phyloP scores from a whole-genome alignment of 2,888 invertebrate genomes.

The Andrena praecox region DNA sequence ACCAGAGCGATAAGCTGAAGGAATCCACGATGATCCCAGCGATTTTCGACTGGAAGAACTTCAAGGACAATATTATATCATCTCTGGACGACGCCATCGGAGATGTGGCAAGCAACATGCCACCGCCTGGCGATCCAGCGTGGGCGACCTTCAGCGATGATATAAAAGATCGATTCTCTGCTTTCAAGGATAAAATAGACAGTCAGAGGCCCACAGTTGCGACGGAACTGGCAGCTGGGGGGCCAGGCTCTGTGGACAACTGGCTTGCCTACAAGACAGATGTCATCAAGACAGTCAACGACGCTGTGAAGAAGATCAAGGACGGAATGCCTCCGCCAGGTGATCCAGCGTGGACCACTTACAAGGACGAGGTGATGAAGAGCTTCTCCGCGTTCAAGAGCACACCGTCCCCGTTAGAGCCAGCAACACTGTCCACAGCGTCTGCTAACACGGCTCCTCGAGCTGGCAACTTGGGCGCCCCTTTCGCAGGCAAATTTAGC shows the following conservation, averaged over 20 bases:
- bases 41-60: slow-evolving; percentile 62
- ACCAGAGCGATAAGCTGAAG: slow-evolving; percentile 5
- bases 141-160: slow-evolving; percentile 46
- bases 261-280: slow-evolving; percentile 58
- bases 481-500: background rate
- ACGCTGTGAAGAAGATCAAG: slow-evolving; percentile 56
- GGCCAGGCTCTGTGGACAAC: slow-evolving; percentile 7
- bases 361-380: slow-evolving; percentile 57
- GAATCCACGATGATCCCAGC: slow-evolving; percentile 28
- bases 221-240: background rate
- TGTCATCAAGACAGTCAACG: slow-evolving; percentile 53
- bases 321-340: slow-evolving; percentile 57
- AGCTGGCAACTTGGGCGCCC: background rate
- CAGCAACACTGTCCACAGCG: background rate
- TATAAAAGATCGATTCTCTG: slow-evolving; percentile 46
- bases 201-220: background rate
- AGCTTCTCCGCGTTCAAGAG: slow-evolving; percentile 41
- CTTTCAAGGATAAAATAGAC: slow-evolving; percentile 29
- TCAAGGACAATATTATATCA: slow-evolving; percentile 49
- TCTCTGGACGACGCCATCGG: slow-evolving; percentile 49
- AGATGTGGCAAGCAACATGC: slow-evolving; percentile 48
- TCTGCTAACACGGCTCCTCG: background rate
- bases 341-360: slow-evolving; percentile 61
- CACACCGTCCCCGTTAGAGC: background rate
- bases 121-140: slow-evolving; percentile 60